These are phyloP conservation scores for Clarias laeviceps DNA, from an alignment of 2,797 vertebrate species.

Conservation along the genomic window DNA sequence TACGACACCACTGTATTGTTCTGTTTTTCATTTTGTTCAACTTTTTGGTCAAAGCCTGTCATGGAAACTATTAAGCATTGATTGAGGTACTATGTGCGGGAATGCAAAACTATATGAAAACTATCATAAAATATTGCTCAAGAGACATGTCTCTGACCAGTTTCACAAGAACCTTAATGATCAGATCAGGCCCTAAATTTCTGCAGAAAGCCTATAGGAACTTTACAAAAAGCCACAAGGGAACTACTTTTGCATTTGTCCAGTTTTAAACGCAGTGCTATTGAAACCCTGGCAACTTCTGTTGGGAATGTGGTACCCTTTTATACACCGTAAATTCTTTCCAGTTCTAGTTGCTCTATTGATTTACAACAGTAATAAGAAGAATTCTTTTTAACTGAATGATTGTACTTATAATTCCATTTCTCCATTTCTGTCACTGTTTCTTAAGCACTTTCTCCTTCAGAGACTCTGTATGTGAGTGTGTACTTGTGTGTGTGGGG, in stretches of 20 bases:
- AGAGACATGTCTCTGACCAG: not conserved
- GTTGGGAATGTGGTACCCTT: not conserved
- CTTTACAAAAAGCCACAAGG: not conserved
- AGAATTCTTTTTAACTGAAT: not conserved
- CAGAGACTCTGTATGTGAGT: not conserved
- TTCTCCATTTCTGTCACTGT: not conserved
- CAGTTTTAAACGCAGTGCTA: not conserved
- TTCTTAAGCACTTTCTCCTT: not conserved
- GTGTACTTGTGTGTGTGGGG: slow-evolving; percentile 3
- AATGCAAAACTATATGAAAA: too few relatives aligned
- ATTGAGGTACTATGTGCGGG: too few relatives aligned
- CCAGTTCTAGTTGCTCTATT: not conserved
- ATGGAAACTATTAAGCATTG: too few relatives aligned
- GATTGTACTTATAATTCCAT: not conserved
- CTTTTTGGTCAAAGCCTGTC: too few relatives aligned
- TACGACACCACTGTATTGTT: too few relatives aligned
- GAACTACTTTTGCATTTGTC: not conserved
- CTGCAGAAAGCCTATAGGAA: not conserved
- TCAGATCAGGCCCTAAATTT: not conserved
- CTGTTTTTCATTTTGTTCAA: too few relatives aligned
- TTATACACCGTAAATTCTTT: not conserved
- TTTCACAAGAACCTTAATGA: not conserved
- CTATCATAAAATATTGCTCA: not conserved
- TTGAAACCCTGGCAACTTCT: not conserved
- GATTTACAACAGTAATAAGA: not conserved